Conservation (phyloP, 2,888 invertebrate species). For the Heliothis peltigera region DNA sequence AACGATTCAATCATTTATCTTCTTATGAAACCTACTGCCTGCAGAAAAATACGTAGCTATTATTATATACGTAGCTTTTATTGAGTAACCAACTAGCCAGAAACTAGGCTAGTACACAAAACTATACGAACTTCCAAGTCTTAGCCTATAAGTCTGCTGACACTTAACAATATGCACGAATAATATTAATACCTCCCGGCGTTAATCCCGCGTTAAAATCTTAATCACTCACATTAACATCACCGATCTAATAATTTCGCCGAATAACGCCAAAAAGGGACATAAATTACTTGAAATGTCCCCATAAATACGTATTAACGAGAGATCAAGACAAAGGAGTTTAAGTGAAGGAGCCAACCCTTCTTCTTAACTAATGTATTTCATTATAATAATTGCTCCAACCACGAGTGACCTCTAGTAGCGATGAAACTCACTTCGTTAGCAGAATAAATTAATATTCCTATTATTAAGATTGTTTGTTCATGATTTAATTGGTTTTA, state of each 20-base stretch:
- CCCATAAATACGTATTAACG: conserved; percentile 74
- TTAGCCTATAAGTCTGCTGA: background rate
- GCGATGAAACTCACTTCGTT: conserved; percentile 40
- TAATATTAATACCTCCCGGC: conserved; percentile 19
- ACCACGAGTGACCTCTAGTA: conserved; percentile 57
- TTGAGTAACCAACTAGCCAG: background rate
- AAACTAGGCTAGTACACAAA: background rate
- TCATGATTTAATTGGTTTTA: conserved; percentile 55
- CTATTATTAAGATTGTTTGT: conserved; percentile 46
- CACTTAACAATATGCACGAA: background rate
- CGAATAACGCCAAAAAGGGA: conserved; percentile 39
- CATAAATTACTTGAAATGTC: conserved; percentile 54
- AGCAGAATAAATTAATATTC: conserved; percentile 55
- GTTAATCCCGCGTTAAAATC: conserved; percentile 26
- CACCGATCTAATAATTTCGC: conserved; percentile 54
- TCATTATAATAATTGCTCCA: conserved; percentile 73
- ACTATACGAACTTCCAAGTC: background rate
- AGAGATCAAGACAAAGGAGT: conserved; percentile 73
- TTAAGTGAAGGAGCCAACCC: conserved; percentile 67
- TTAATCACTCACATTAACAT: conserved; percentile 56
- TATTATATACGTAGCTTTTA: too few species aligned
- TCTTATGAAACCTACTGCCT: too few species aligned
- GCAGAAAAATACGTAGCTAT: too few species aligned
- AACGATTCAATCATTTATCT: too few species aligned
- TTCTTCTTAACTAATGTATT: conserved; percentile 71